Evolutionary conservation across 2,888 invertebrate species (phyloP).

Genomic region (Drosophila mayaguana): DNA sequence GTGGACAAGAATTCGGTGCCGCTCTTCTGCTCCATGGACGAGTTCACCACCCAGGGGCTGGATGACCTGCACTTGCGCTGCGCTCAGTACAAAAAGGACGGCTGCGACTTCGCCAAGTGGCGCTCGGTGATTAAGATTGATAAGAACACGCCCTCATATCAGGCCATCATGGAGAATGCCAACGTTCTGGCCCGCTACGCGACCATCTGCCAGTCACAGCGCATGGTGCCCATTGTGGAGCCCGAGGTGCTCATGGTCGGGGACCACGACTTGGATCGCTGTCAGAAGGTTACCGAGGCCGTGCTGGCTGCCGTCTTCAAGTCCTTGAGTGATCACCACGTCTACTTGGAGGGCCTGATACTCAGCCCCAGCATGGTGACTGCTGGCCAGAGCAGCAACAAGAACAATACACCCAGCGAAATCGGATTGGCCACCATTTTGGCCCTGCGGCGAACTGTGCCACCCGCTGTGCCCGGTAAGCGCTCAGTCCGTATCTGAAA

Average conservation of each 20-base stretch:
- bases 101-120: constrained; percentile 99
- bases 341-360: constrained; percentile 98
- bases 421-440: constrained; percentile 96
- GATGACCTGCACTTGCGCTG: constrained; percentile 97
- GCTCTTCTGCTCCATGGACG: constrained; percentile 96
- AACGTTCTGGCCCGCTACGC: constrained; percentile 99
- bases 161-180: constrained; percentile 96
- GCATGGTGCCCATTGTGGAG: constrained; percentile 99
- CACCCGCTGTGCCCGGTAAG: constrained; percentile 96
- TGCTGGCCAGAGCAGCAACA: constrained; percentile 92
- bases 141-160: constrained; percentile 95
- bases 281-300: constrained; percentile 97
- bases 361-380: constrained; percentile 99
- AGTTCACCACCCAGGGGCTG: constrained; percentile 98
- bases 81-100: constrained; percentile 98
- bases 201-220: constrained; percentile 97
- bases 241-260: constrained; percentile 99
- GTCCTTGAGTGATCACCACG: constrained; percentile 98
- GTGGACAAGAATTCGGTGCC: constrained; percentile 98
- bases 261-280: constrained; percentile 96
- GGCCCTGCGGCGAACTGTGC: constrained; percentile 96
- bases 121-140: constrained; percentile 98
- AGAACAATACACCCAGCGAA: constrained; percentile 91
- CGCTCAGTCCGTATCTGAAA: background rate
- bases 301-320: constrained; percentile 97